Percentiles rank a stretch among this genome's conserved stretches.
phyloP scores from a whole-genome alignment of 2,113 vertebrate genomes.

The Danio rerio region GRCz12tu NC_133195.1:16439001-16439500 shows the following conservation, averaged over 20 bases:
- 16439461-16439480: slow-evolving; percentile 89
- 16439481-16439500: slow-evolving; percentile 84
- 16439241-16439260: not conserved
- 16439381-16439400: not conserved
- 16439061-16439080: slow-evolving; percentile 96
- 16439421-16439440: slow-evolving; percentile 4
- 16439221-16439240: not conserved
- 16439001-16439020: not conserved
- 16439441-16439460: slow-evolving; percentile 90
- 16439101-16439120: slow-evolving; percentile 89
- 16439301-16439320: too few relatives aligned
- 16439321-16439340: too few relatives aligned
- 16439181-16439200: too few relatives aligned
- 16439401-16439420: not conserved
- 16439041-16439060: slow-evolving; percentile 95
- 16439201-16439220: too few relatives aligned
- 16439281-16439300: too few relatives aligned
- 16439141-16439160: slow-evolving; percentile 91
- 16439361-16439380: too few relatives aligned
- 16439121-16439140: slow-evolving; percentile 94
- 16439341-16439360: too few relatives aligned
- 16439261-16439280: too few relatives aligned
- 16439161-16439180: slow-evolving; percentile 96
- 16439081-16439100: slow-evolving; percentile 98
- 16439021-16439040: slow-evolving; percentile 89